These are phyloP conservation scores for Cerceris rybyensis DNA, from an alignment of 2,888 invertebrate species.

Conservation along the genomic window DNA sequence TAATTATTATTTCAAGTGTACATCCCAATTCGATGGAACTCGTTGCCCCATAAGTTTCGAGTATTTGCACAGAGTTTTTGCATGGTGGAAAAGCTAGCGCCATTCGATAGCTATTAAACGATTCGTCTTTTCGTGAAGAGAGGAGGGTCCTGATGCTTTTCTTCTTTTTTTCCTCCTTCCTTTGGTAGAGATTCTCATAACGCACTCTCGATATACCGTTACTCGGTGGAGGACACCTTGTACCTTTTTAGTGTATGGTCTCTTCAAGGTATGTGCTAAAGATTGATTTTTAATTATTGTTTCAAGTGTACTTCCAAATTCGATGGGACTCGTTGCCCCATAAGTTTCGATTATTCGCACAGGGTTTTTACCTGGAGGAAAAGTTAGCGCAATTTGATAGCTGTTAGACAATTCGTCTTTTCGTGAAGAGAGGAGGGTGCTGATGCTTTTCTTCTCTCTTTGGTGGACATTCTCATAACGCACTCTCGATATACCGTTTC, in stretches of 20 bases:
- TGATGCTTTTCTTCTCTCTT: background rate
- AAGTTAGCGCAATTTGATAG: constrained; percentile 38
- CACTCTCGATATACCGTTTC: background rate
- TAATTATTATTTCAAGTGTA: too few species aligned
- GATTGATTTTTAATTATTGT: too few species aligned
- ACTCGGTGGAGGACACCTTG: background rate
- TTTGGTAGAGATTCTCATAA: background rate
- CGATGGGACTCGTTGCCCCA: too few species aligned
- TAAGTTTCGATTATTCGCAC: constrained; percentile 4
- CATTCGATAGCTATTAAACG: constrained; percentile 47
- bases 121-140: constrained; percentile 2
- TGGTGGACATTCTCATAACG: background rate
- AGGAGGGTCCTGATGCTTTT: too few species aligned
- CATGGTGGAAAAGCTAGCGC: constrained; percentile 6
- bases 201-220: background rate
- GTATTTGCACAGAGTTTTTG: background rate
- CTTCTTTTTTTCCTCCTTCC: background rate
- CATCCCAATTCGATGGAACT: too few species aligned
- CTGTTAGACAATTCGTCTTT: constrained; percentile 26
- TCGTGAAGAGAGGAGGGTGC: background rate
- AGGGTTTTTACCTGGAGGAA: constrained; percentile 3
- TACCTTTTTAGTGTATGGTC: too few species aligned
- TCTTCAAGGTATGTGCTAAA: too few species aligned
- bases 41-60: constrained; percentile 10
- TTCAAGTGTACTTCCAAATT: too few species aligned